phyloP scores from a whole-genome alignment of 2,113 vertebrate species.

The Chitala chitala region DNA sequence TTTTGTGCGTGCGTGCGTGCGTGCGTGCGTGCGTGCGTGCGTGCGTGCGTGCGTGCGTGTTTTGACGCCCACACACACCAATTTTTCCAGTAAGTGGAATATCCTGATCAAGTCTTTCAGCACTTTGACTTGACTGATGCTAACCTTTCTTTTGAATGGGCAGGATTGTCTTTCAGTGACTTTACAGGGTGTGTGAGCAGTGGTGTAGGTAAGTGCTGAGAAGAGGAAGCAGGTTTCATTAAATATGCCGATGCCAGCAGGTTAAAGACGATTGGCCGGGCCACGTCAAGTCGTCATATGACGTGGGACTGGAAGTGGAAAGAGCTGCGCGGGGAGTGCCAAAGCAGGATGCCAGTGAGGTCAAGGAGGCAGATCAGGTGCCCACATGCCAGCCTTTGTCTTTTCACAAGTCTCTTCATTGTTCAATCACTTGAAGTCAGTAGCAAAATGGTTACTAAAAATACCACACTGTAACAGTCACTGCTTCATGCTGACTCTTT shows the following conservation, averaged over 20 bases:
- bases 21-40: too few species aligned
- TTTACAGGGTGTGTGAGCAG: neutral
- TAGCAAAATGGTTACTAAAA: too few species aligned
- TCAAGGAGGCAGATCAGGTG: conserved; percentile 56
- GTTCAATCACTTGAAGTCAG: too few species aligned
- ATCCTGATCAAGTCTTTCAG: neutral
- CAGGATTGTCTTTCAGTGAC: neutral
- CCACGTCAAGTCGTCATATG: conserved; percentile 49
- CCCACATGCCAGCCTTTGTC: too few species aligned
- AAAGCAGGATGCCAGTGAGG: conserved; percentile 50
- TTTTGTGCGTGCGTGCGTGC: too few species aligned
- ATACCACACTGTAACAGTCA: too few species aligned
- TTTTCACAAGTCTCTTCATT: too few species aligned
- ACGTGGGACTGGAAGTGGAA: conserved; percentile 51
- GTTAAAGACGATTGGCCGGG: conserved; percentile 59
- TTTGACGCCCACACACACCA: too few species aligned
- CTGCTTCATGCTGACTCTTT: too few species aligned
- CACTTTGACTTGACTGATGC: neutral
- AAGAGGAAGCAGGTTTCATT: neutral
- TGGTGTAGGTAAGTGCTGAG: neutral
- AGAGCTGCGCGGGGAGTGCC: conserved; percentile 46
- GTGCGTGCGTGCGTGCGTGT: too few species aligned
- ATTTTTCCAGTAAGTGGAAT: neutral
- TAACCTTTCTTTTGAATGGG: neutral
- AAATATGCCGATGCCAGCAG: too few species aligned